Evolutionary conservation across 2,113 vertebrate species (phyloP), one percentile per base, ranked within the genome.

Genomic region (Casuarius casuarius): DNA sequence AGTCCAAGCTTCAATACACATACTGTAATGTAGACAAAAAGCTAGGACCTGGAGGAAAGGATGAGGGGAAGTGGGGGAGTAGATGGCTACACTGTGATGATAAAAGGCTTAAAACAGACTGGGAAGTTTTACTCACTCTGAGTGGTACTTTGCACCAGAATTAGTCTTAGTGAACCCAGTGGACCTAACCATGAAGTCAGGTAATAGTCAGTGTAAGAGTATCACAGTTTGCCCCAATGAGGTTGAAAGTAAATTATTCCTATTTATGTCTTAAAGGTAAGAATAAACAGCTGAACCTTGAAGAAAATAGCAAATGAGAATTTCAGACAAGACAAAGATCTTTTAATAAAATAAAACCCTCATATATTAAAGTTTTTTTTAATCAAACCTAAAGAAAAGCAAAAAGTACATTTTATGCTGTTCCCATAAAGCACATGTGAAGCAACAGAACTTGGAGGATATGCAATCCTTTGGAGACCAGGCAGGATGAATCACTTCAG

Each of bases 41-140:
- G 21, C 56, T 77, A 63, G 18, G 70, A 51, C 12, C 74, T n/a
- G 68, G 20, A 59, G 35, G 42, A 52, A 90, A 93, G 52, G 56
- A n/a, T 0, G 0, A 83, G 61, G 33, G 74, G 23, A n/a, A 85
- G 38, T 4, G 7, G 21, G 72, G 33, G 61, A 70, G 16, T 40
- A 29, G 62, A 25, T 86, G 59, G 38, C 19, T 38, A 59, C 19
- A 1, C 31, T 38, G 48, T 14, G 38, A 12, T 52, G 42, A 92
- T 71, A 72, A 80, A 90, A 74, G 51, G 23, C 56, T 90, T 77
- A 44, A 52, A 89, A 72, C 22, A 84, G 56, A 51, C 26, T 16
- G 70, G 12, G 28, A 73, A 63, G 35, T 52, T 77, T 49, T 73
- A 33, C 33, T 84, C 16, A 38, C 21, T 44, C 56, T 33, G 51